Percentiles rank a stretch among this genome's conserved stretches.
These are phyloP conservation scores for Machimus atricapillus DNA, from an alignment of 2,888 invertebrate species.

Conservation along the genomic window DNA sequence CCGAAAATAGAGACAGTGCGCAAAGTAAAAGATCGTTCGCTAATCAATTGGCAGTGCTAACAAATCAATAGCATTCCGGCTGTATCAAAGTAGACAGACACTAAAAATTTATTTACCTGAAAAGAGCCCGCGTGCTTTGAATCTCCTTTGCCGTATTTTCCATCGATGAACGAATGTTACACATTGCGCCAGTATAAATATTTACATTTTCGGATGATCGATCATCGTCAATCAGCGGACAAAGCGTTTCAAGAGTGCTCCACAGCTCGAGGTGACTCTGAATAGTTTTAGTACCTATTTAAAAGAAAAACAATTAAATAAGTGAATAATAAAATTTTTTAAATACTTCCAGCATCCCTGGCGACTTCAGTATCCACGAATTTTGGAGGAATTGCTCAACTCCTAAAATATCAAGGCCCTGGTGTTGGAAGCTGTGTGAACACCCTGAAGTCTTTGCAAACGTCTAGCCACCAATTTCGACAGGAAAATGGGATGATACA, in stretches of 20 bases:
- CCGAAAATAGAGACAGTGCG: background rate
- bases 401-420: background rate
- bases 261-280: background rate
- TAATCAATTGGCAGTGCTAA: constrained; percentile 28
- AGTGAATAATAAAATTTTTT: background rate
- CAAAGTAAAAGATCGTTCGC: background rate
- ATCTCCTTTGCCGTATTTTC: background rate
- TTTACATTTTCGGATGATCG: constrained; percentile 21
- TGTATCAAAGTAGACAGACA: constrained; percentile 6
- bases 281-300: background rate
- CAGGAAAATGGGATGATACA: background rate
- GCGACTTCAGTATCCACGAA: background rate
- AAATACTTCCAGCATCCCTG: background rate
- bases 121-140: background rate
- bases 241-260: constrained; percentile 13
- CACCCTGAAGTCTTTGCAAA: constrained; percentile 5
- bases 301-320: background rate
- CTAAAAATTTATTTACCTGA: constrained; percentile 37
- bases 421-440: background rate
- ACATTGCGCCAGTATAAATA: constrained; percentile 3
- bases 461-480: background rate
- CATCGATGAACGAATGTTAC: background rate
- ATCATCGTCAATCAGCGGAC: constrained; percentile 12
- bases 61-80: constrained; percentile 21
- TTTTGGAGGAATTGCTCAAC: constrained; percentile 25